phyloP scores from a whole-genome alignment of 1,140 invertebrate genomes.

The Eupeodes corollae region DNA sequence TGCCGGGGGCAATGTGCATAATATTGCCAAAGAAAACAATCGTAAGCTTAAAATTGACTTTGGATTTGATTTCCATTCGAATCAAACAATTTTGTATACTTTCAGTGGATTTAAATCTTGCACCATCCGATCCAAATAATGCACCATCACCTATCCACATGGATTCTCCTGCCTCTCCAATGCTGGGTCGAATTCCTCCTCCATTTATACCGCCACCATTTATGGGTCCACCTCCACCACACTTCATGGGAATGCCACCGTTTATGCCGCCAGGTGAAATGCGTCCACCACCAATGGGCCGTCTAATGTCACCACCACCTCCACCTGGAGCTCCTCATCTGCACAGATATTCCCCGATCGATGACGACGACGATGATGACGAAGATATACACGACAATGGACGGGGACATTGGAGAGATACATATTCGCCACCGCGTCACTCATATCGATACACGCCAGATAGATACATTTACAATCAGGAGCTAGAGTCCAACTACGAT shows the following conservation, averaged over 20 bases:
- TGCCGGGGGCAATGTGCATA: conserved; percentile 9
- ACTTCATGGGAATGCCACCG: conserved; percentile 24
- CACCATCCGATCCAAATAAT: conserved; percentile 12
- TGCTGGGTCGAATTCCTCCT: conserved; percentile 37
- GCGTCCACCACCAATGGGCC: conserved; percentile 49
- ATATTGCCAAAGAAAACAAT: conserved; percentile 13
- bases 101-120: not conserved
- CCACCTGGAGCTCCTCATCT: conserved; percentile 12
- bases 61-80: not conserved
- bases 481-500: conserved; percentile 19
- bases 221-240: conserved; percentile 38
- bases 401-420: conserved; percentile 15
- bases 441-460: conserved; percentile 33
- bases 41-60: too few species aligned
- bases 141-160: conserved; percentile 35
- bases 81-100: not conserved
- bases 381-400: conserved; percentile 16
- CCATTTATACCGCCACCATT: conserved; percentile 40
- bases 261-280: conserved; percentile 40
- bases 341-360: not conserved
- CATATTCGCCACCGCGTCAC: conserved; percentile 25
- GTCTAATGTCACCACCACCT: conserved; percentile 50
- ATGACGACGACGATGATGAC: conserved; percentile 26
- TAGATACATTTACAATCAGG: conserved; percentile 32
- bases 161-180: conserved; percentile 41